phyloP scores from a whole-genome alignment of 2,797 vertebrate genomes.

The Kryptopterus vitreolus region DNA sequence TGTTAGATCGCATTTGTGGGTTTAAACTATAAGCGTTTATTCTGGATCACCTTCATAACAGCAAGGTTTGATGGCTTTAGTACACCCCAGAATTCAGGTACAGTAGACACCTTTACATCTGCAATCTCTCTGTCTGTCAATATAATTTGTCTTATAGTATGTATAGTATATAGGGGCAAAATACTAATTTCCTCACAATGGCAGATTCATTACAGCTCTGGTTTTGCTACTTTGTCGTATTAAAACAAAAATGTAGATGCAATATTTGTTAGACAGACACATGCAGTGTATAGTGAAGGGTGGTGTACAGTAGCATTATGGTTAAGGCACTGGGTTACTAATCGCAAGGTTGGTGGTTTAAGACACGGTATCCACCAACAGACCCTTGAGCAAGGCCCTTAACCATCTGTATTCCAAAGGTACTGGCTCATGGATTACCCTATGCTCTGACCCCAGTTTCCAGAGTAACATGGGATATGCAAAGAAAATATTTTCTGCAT shows the following conservation, averaged over 20 bases:
- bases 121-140: background rate
- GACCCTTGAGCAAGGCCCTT: too few relatives aligned
- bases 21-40: background rate
- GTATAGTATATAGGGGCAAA: background rate
- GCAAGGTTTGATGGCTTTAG: conserved; percentile 11
- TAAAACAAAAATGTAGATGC: background rate
- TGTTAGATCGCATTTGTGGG: background rate
- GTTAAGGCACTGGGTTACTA: too few relatives aligned
- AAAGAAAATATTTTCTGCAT: too few relatives aligned
- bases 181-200: background rate
- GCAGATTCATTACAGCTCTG: background rate
- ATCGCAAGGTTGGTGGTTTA: too few relatives aligned
- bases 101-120: background rate
- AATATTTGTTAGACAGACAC: background rate
- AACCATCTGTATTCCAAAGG: too few relatives aligned
- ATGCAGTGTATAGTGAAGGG: background rate
- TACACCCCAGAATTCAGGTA: background rate
- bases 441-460: too few relatives aligned
- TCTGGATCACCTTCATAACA: background rate
- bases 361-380: too few relatives aligned
- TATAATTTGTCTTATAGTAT: background rate
- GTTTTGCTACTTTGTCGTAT: background rate
- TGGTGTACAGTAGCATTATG: too few relatives aligned
- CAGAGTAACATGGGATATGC: too few relatives aligned
- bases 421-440: too few relatives aligned